A percentile compares a stretch with the other conserved stretches of the same genome.
Evolutionary conservation across 1,140 invertebrate genomes (phyloP).

Genomic region (Aplysia californica): DNA sequence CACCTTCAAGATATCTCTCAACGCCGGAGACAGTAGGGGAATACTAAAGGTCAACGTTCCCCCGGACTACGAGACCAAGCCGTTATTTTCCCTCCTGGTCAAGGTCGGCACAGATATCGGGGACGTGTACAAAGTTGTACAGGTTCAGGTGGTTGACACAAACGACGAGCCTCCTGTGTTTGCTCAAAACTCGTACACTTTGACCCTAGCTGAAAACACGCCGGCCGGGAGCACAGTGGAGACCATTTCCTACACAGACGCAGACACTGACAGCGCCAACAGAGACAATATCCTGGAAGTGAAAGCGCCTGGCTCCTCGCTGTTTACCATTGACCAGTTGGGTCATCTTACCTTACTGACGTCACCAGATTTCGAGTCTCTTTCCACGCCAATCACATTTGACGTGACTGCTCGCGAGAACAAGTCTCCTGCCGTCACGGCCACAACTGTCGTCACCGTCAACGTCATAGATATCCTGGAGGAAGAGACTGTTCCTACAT

Average conservation of each 20-base stretch:
- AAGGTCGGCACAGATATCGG: not conserved
- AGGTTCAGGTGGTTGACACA: not conserved
- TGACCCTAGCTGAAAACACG: constrained; percentile 1
- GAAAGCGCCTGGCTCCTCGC: not conserved
- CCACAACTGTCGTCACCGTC: not conserved
- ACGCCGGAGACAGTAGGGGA: not conserved
- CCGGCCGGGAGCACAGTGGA: constrained; percentile 1
- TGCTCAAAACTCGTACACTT: not conserved
- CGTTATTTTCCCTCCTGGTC: not conserved
- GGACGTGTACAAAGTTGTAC: not conserved
- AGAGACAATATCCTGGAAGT: not conserved
- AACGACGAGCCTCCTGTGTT: constrained; percentile 15
- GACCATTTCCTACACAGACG: not conserved
- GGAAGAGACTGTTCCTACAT: not conserved
- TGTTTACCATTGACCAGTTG: constrained; percentile 1
- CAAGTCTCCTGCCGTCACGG: not conserved
- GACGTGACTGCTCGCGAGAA: not conserved
- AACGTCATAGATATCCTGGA: constrained; percentile 1
- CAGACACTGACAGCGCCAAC: not conserved
- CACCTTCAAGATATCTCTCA: not conserved
- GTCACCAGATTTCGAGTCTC: constrained; percentile 6
- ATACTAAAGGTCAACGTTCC: not conserved
- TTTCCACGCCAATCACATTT: not conserved
- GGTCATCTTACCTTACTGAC: not conserved
- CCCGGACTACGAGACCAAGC: constrained; percentile 1